Evolutionary conservation across 2,888 invertebrate genomes (phyloP), one percentile per base, ranked within the genome.

Genomic region (Philopedon plagiatum): DNA sequence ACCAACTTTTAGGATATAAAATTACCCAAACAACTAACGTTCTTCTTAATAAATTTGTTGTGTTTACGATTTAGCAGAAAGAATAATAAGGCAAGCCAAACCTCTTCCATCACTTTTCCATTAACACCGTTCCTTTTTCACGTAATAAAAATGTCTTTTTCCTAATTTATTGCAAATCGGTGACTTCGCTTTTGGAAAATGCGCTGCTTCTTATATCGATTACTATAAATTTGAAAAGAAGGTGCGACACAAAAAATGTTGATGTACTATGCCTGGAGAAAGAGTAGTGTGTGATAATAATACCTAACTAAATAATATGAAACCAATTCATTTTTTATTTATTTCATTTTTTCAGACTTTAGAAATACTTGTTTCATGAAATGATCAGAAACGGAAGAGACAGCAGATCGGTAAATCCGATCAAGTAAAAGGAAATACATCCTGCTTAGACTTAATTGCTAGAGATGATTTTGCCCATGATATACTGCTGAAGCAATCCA

Each of bases 91-190:
- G 23, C 51, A 54, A 26, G 51, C 51, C 51, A 21, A 54, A 29
- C 51, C 51, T 54, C 46, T 64, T 70, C 64, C 39, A 63, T 63
- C 62, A 63, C 70, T 41, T 63, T 71, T 65, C 71, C 66, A 71
- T 71, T 66, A 71, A 34, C 71, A 60, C 61, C 32, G 58, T 37
- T 18, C 26, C 44, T 18, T 71, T 60, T 41, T 58, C 39, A 58
- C 61, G 66, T 66, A 66, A 71, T 71, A 71, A 71, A 71, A 71
- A 58, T 41, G 71, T 71, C 71, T 66, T 21, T 64, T 60, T 65
- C 61, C 65, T 65, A 71, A 71, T 71, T 71, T 71, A 71, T 71
- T 60, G 54, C 61, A 51, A 71, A 71, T 65, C 58, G 58, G 71
- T 58, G 66, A 71, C 46, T 61, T 66, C 66, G 64, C 41, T 32